Base-by-base conservation (phyloP, 2,113 vertebrate genomes). In the Misgurnus anguillicaudatus region DNA sequence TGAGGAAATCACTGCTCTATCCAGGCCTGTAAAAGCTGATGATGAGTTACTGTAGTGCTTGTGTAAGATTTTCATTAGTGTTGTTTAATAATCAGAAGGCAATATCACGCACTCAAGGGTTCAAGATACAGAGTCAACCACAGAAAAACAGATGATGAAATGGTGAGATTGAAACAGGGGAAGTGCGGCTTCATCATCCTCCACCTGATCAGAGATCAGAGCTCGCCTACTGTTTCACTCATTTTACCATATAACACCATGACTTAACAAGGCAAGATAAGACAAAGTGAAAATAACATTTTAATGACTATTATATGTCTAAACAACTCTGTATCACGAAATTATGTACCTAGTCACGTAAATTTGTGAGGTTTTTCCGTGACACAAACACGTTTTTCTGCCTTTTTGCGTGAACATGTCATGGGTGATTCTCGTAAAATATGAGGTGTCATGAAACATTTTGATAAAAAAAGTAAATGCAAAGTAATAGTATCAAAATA, bases 161-260 rank as follows among this genome's bases (percentile, higher is more conserved):
- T 79, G 82, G 76, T 39, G 79, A 84, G 81, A 73, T 41, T 24
- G 19, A 5, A 31, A 51, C 48, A 38, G 72, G 80, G 17, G 8
- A 45, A 45, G 1, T 45, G 9, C 13, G 0, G 11, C 10, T 48
- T 8, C 47, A 55, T n/a, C 8, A 5, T 6, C 51, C 51, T 6
- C 17, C 17, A 8, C 17, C 17, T 57, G 53, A n/a, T 19, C 53
- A 57, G 6, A 3, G 47, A 66, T 21, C 17, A 45, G 10, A 9
- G 8, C 16, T 64, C 4, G 3, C 4, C 16, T 4, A 19, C 38
- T 91, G 87, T 89, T 79, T 69, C 83, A 84, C 85, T 86, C 89
- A 88, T 87, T 87, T 81, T 75, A 85, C 82, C 80, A 66, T 81
- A 84, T 87, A 4, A 42, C 41, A 42, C 9, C 41, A 42, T 42